These are phyloP conservation scores for Elephas maximus DNA, from an alignment of 2,113 vertebrate species.

Conservation along the genomic window DNA sequence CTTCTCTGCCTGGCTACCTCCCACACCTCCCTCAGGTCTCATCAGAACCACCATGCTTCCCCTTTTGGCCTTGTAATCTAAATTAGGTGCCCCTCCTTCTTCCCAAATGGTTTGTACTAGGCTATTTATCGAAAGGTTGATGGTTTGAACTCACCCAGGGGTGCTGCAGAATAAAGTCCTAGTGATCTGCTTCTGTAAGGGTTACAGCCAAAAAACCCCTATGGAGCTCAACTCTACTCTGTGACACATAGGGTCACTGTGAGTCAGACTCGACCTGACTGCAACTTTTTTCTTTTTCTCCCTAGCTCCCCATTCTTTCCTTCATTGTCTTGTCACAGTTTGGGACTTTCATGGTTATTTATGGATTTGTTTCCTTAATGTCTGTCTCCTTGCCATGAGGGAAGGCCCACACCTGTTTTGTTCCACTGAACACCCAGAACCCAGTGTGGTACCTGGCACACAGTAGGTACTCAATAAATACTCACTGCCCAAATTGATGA, in stretches of 20 bases:
- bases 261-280: neutral
- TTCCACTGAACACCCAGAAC: neutral
- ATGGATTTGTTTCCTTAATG: neutral
- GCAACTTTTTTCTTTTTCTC: neutral
- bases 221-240: neutral
- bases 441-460: too few species aligned
- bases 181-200: too few species aligned
- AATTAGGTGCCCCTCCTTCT: neutral
- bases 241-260: too few species aligned
- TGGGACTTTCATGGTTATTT: neutral
- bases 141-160: neutral
- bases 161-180: neutral
- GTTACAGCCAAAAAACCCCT: neutral
- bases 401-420: neutral
- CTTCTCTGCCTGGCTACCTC: neutral
- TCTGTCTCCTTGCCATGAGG: neutral
- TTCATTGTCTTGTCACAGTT: neutral
- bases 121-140: neutral
- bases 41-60: neutral
- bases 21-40: neutral
- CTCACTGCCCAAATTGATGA: neutral
- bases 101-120: neutral
- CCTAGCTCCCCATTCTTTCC: neutral
- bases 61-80: neutral
- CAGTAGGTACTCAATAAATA: neutral